Percentiles rank a stretch among this genome's conserved stretches.
phyloP scores from a whole-genome alignment of 2,113 vertebrate genomes.

The Semnopithecus entellus region DNA sequence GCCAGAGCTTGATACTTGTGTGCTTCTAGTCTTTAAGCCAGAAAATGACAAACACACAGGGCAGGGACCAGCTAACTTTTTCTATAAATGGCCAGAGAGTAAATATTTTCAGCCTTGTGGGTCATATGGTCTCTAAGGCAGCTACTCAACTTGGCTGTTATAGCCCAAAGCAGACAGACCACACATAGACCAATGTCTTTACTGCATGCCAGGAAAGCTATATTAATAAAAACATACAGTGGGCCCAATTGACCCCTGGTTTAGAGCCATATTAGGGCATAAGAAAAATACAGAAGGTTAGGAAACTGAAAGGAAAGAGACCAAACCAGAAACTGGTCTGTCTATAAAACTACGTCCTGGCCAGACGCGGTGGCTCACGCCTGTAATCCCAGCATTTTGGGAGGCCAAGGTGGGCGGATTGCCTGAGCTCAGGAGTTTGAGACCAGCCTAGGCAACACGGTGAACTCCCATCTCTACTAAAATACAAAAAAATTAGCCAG shows the following conservation, averaged over 20 bases:
- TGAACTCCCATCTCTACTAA: too few relatives aligned
- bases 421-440: too few relatives aligned
- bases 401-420: too few relatives aligned
- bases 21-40: background rate
- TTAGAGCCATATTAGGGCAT: background rate
- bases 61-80: background rate
- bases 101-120: background rate
- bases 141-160: background rate
- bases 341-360: background rate
- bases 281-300: background rate
- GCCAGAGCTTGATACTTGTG: background rate
- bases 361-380: too few relatives aligned
- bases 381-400: too few relatives aligned
- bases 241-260: background rate
- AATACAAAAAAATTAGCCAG: too few relatives aligned
- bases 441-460: too few relatives aligned
- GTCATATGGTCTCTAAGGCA: background rate
- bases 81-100: background rate
- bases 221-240: background rate
- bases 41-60: background rate
- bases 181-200: fast-evolving
- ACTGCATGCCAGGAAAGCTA: background rate
- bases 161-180: background rate
- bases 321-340: background rate
- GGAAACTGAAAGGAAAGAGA: background rate